Percentiles rank a stretch among this genome's conserved stretches.
Conservation (phyloP, 2,888 invertebrate genomes). For the Hirudinaria manillensis region DNA sequence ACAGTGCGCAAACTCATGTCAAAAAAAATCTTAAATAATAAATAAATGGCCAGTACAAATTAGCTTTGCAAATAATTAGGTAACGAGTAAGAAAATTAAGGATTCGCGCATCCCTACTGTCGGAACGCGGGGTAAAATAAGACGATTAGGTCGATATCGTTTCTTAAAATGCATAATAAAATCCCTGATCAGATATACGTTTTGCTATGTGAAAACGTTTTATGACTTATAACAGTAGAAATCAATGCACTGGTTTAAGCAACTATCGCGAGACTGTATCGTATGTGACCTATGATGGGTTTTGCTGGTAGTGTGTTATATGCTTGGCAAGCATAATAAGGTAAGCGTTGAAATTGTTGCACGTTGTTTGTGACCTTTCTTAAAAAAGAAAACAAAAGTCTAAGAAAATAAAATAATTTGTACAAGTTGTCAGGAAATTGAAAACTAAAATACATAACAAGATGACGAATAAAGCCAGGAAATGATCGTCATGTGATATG, state of each 20-base stretch:
- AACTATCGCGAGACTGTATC: conserved; percentile 4
- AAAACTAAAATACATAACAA: background rate
- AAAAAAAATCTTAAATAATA: too few species aligned
- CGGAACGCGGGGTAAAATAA: background rate
- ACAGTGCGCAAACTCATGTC: too few species aligned
- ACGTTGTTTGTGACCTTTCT: background rate
- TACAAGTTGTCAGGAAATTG: background rate
- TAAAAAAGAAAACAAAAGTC: background rate
- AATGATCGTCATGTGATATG: too few species aligned
- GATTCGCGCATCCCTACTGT: too few species aligned
- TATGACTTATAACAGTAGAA: background rate
- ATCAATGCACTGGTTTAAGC: too few species aligned
- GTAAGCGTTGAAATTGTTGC: background rate
- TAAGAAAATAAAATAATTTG: conserved; percentile 7
- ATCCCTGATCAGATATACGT: conserved; percentile 10
- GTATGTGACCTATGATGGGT: conserved; percentile 16
- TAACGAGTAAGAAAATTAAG: too few species aligned
- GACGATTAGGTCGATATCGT: background rate
- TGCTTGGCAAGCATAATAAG: too few species aligned
- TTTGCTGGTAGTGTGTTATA: conserved; percentile 8
- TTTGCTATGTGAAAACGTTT: background rate
- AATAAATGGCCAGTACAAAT: too few species aligned
- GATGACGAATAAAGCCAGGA: too few species aligned
- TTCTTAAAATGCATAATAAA: conserved; percentile 14
- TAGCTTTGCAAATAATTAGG: too few species aligned